These are phyloP conservation scores for Gallinago nigripennis DNA, from an alignment of 2,797 vertebrate genomes.

Conservation along the genomic window DNA sequence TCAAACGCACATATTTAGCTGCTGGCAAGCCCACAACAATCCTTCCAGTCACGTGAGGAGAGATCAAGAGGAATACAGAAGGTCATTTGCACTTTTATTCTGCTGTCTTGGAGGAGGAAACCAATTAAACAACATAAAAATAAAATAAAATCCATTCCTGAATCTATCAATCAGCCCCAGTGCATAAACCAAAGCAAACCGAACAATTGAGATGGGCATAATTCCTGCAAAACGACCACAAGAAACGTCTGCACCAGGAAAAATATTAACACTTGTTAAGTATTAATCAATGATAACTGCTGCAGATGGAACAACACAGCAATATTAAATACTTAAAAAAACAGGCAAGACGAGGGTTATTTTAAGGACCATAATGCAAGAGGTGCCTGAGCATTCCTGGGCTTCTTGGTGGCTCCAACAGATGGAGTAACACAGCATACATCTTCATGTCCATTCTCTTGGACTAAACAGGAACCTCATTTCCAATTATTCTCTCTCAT, in stretches of 20 bases:
- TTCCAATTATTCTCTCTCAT: slow-evolving; percentile 17
- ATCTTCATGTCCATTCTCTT: not conserved
- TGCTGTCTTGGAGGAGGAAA: slow-evolving; percentile 29
- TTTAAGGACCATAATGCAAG: slow-evolving; percentile 6
- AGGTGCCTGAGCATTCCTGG: not conserved
- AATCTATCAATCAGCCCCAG: slow-evolving; percentile 32
- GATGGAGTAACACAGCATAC: not conserved
- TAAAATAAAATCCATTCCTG: slow-evolving; percentile 36
- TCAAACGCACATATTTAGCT: not conserved
- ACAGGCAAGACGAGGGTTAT: not conserved
- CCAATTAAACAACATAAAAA: slow-evolving; percentile 58
- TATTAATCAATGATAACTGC: slow-evolving; percentile 47
- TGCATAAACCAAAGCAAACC: slow-evolving; percentile 8
- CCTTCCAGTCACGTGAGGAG: not conserved
- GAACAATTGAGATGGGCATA: not conserved
- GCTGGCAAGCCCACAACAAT: not conserved
- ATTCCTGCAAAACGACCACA: slow-evolving; percentile 1
- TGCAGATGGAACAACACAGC: not conserved
- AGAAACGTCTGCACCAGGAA: not conserved
- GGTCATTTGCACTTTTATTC: slow-evolving; percentile 36
- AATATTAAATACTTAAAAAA: slow-evolving; percentile 4
- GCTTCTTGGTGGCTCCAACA: not conserved
- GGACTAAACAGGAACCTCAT: not conserved
- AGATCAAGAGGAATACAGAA: slow-evolving; percentile 22
- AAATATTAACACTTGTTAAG: slow-evolving; percentile 53